Base-by-base conservation (phyloP, 2,888 invertebrate species). In the Caenorhabditis sinica region DNA sequence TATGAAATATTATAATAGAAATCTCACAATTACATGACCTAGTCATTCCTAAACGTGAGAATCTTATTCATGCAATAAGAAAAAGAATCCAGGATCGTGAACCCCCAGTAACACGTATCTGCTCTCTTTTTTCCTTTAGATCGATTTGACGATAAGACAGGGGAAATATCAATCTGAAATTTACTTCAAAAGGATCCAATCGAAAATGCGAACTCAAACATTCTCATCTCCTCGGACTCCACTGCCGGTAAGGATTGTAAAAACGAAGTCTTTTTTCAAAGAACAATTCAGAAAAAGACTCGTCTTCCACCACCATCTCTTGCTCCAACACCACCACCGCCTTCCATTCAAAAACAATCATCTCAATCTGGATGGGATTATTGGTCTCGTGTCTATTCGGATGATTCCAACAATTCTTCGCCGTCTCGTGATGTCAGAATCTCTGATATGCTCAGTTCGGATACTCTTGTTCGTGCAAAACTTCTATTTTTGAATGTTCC, bases 401-500 rank as follows among this genome's bases (percentile, higher is more conserved):
- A 80, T 11, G 80, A 80, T n/a, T 13, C 53, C 9, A 43, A 45
- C 36, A 17, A 28, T 3, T 53, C 56, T 4, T 11, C 60, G 11
- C n/a, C 69, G 17, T 51, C 73, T 45, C 77, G 79, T 28, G 85
- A 85, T 65, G 60, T 82, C 25, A 74, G 81, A 23, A 82, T 85
- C 58, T 68, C 85, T 4, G 82, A 85, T 33, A 76, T 85, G 68
- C 79, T 85, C 13, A 43, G 65, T n/a, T 85, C 85, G 20, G 82
- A 85, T 8, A 49, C 74, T 49, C 66, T 85, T 13, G 63, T 82
- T 28, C 74, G 85, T 23, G 85, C 85, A 13, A 85, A 85, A 73
- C 49, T 85, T 58, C 28, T 82, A 20, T 85, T 85, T 58, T 30
- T 85, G 43, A 85, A 85, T 60, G 85, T 85, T 25, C 85, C 85